Base-by-base conservation (phyloP, 2,888 invertebrate genomes). In the Trisateles emortualis region DNA sequence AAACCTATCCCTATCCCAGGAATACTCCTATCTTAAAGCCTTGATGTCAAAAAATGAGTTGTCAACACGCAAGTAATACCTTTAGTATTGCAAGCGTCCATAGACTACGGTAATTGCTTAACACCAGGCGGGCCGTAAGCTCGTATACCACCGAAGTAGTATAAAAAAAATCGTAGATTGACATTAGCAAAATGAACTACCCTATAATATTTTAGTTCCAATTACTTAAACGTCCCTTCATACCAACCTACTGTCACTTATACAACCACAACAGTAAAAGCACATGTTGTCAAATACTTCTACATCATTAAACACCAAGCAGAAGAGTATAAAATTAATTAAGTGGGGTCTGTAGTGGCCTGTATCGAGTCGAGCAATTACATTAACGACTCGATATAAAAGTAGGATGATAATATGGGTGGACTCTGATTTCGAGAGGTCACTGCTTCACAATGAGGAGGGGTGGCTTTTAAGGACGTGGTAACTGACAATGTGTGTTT, bases 371-470 rank as follows among this genome's bases (percentile, higher is more conserved):
- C 30, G 56, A 74, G 41, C 90, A 89, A 90, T 90, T 83, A 82
- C 88, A 82, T 83, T 87, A 87, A 84, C 81, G 73, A 77, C 61
- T 61, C 66, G 69, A 78, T 80, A 83, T 83, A 84, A 81, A 83
- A 81, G 74, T 75, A 76, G 81, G 72, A 84, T 81, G 83, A 78
- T 82, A 84, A 84, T 79, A 76, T 74, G 74, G 80, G 79, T 59
- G 79, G 80, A 76, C 78, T 59, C 77, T 68, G 79, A 82, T 83
- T 86, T 78, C 67, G 79, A 72, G 83, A 86, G 90, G 88, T 91
- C 89, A 83, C 83, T 79, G 92, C 78, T 86, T 92, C 84, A 76
- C 82, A 85, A 85, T 89, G 86, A 84, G 68, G 78, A 64, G 51
- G 62, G 65, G 59, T 42, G 61, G 53, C 40, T 41, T 14, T 29